These are phyloP conservation scores for Pollenia amentaria DNA, from an alignment of 2,888 invertebrate genomes.

Conservation along the genomic window DNA sequence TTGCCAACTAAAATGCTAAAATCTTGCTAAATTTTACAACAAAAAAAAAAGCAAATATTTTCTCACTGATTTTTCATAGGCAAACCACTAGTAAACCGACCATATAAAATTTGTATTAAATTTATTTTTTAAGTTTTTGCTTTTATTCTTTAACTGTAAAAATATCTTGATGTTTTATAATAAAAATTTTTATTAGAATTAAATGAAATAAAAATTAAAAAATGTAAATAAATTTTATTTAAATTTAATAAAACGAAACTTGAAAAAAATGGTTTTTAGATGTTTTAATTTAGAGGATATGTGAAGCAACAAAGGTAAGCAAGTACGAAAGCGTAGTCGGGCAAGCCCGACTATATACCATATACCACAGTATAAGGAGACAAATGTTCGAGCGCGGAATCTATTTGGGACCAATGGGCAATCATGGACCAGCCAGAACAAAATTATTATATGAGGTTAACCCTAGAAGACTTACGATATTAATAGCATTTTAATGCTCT, in stretches of 20 bases:
- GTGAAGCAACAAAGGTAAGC: too few species aligned
- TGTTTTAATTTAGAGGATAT: neutral
- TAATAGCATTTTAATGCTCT: too few species aligned
- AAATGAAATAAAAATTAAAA: neutral
- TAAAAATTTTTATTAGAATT: neutral
- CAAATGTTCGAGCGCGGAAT: too few species aligned
- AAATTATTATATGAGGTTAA: too few species aligned
- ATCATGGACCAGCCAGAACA: too few species aligned
- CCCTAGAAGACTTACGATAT: too few species aligned
- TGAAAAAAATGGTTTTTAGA: neutral
- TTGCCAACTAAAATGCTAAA: too few species aligned
- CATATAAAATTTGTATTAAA: neutral
- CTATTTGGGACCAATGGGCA: too few species aligned
- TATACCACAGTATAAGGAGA: too few species aligned
- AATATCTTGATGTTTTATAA: constrained; percentile 28
- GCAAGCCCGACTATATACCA: too few species aligned
- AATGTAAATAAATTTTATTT: neutral
- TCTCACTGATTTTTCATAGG: neutral
- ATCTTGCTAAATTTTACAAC: too few species aligned
- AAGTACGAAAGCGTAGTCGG: too few species aligned
- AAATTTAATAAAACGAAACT: constrained; percentile 4
- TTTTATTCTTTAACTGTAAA: neutral
- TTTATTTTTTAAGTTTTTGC: neutral
- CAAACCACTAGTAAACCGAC: neutral
- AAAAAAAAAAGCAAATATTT: neutral